Conservation (phyloP, 2,888 invertebrate genomes). For the Eupithecia insigniata region DNA sequence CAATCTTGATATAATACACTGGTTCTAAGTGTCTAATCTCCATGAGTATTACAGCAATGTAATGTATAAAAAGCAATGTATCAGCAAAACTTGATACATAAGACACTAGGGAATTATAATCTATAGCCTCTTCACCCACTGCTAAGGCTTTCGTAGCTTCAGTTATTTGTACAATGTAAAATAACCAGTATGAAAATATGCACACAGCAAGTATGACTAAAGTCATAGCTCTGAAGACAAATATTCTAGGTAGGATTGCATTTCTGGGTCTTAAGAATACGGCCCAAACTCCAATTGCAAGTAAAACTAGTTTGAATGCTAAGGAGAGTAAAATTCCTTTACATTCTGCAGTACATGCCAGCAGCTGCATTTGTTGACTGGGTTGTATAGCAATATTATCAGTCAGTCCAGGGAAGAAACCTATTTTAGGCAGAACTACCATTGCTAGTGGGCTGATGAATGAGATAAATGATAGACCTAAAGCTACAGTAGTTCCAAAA, state of each 20-base stretch:
- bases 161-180: constrained; percentile 96
- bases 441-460: constrained; percentile 97
- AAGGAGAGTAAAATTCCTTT: constrained; percentile 96
- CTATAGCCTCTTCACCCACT: constrained; percentile 90
- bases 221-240: constrained; percentile 95
- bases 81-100: constrained; percentile 97
- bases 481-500: constrained; percentile 91
- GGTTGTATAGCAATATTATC: constrained; percentile 89
- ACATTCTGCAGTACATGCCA: constrained; percentile 96
- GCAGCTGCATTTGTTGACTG: constrained; percentile 86
- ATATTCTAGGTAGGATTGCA: constrained; percentile 95
- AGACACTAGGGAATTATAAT: constrained; percentile 94
- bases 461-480: constrained; percentile 91
- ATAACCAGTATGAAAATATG: constrained; percentile 98
- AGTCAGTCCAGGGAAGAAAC: constrained; percentile 90
- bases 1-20: constrained; percentile 94
- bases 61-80: constrained; percentile 97
- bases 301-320: constrained; percentile 94
- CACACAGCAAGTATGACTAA: constrained; percentile 94
- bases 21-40: constrained; percentile 97
- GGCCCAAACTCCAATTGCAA: constrained; percentile 96
- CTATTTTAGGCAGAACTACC: constrained; percentile 96
- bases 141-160: constrained; percentile 92
- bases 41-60: constrained; percentile 95
- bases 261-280: constrained; percentile 93